Percentiles rank a stretch among this genome's conserved stretches.
These are phyloP conservation scores for Pseudopipra pipra DNA, from an alignment of 2,113 vertebrate species.

Conservation along the genomic window DNA sequence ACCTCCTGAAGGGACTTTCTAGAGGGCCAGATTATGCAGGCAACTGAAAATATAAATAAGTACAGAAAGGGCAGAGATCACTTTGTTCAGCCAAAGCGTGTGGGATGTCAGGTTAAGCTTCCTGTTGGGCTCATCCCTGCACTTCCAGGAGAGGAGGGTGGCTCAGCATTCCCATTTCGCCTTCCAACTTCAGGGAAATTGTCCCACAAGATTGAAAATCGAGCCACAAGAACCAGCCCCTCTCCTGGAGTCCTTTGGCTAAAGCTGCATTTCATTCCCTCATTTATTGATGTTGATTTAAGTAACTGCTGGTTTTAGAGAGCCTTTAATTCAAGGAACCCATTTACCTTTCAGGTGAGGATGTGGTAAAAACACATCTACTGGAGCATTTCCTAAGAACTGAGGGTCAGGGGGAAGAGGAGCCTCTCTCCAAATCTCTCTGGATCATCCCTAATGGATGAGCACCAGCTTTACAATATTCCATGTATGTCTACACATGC, in stretches of 20 bases:
- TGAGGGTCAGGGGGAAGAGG: neutral
- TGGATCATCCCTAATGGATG: neutral
- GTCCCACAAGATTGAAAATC: too few relatives aligned
- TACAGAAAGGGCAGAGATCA: constrained; percentile 31
- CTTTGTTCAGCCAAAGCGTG: neutral
- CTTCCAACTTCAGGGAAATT: neutral
- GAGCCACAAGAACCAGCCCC: neutral
- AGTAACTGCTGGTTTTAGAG: neutral
- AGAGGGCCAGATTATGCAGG: constrained; percentile 35
- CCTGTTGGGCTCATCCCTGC: neutral
- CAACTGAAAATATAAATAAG: constrained; percentile 48
- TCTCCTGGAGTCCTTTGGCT: neutral
- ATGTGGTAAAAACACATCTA: neutral
- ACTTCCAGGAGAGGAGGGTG: neutral
- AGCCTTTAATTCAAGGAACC: neutral
- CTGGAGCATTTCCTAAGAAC: neutral
- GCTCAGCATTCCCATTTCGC: neutral
- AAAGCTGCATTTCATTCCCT: neutral
- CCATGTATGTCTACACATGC: fast-evolving
- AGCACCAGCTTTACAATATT: neutral
- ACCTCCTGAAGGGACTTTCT: constrained; percentile 59
- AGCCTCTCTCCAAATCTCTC: neutral
- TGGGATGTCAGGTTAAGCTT: constrained; percentile 32
- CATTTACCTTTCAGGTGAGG: neutral
- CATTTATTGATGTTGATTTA: neutral